phyloP scores from a whole-genome alignment of 2,797 vertebrate species.

The Mormyrops boulengeri region DNA sequence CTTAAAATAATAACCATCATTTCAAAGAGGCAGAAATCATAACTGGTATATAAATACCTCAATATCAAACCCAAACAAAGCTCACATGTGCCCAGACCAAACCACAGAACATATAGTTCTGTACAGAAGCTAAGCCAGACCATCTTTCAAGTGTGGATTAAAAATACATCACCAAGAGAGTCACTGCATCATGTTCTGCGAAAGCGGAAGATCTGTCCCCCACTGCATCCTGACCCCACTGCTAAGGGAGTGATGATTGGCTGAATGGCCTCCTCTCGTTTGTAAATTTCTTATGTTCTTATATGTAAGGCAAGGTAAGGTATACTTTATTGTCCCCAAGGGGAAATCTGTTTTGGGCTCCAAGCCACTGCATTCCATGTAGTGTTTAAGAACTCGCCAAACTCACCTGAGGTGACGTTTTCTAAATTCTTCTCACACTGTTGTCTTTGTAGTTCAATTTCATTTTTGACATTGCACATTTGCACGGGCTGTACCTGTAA shows the following conservation, averaged over 20 bases:
- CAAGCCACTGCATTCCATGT: background rate
- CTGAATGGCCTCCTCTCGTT: no score
- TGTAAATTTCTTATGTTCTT: no score
- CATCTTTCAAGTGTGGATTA: background rate
- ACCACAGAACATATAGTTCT: background rate
- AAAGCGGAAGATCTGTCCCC: background rate
- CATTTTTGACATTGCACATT: slow-evolving; percentile 64
- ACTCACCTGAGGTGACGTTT: slow-evolving; percentile 66
- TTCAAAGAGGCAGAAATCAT: background rate
- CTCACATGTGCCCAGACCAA: background rate
- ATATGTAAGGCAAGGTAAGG: background rate
- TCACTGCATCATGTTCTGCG: background rate
- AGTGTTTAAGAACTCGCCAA: background rate
- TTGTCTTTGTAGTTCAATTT: slow-evolving; percentile 61
- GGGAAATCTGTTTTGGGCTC: background rate
- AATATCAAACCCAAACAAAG: background rate
- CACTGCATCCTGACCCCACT: background rate
- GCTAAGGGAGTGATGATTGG: background rate
- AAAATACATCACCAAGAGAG: background rate
- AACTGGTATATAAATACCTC: background rate
- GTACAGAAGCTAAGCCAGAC: background rate
- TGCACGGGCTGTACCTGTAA: slow-evolving; percentile 54
- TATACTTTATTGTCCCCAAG: background rate
- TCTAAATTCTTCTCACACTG: slow-evolving; percentile 57
- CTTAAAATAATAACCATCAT: background rate